A percentile compares a stretch with the other conserved stretches of the same genome.
Conservation (phyloP, 2,113 vertebrate species). For the Solea solea region DNA sequence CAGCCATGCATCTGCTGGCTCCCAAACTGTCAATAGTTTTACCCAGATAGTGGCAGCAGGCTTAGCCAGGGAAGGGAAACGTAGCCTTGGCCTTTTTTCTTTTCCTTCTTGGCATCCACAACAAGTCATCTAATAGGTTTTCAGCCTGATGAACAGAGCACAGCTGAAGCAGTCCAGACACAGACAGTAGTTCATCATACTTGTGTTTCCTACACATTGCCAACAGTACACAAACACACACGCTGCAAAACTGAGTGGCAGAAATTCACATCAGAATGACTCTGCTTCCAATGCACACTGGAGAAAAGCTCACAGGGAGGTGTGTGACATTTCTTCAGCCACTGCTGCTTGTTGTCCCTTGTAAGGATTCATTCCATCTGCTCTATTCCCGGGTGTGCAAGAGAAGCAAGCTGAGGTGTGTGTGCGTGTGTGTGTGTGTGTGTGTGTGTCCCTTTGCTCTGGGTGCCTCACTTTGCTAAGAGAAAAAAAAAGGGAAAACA, state of each 20-base stretch:
- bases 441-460: slow-evolving; percentile 15
- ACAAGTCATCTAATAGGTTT: slow-evolving; percentile 49
- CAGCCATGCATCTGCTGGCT: slow-evolving; percentile 69
- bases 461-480: slow-evolving; percentile 47
- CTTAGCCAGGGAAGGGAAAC: slow-evolving; percentile 71
- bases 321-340: slow-evolving; percentile 36
- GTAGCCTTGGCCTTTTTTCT: slow-evolving; percentile 56
- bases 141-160: slow-evolving; percentile 37
- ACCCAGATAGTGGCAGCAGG: slow-evolving; percentile 73
- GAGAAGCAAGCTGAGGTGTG: background rate
- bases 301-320: slow-evolving; percentile 11
- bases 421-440: slow-evolving; percentile 17
- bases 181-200: background rate
- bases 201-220: background rate
- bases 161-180: slow-evolving; percentile 33
- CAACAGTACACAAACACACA: background rate
- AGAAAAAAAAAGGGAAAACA: slow-evolving; percentile 32
- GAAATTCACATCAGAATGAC: slow-evolving; percentile 7
- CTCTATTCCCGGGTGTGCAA: slow-evolving; percentile 19
- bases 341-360: slow-evolving; percentile 32
- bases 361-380: slow-evolving; percentile 39
- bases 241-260: background rate
- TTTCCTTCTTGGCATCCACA: slow-evolving; percentile 40
- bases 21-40: slow-evolving; percentile 70
- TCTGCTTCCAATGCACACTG: background rate